phyloP scores from a whole-genome alignment of 2,888 invertebrate species.

The Sicus ferrugineus region DNA sequence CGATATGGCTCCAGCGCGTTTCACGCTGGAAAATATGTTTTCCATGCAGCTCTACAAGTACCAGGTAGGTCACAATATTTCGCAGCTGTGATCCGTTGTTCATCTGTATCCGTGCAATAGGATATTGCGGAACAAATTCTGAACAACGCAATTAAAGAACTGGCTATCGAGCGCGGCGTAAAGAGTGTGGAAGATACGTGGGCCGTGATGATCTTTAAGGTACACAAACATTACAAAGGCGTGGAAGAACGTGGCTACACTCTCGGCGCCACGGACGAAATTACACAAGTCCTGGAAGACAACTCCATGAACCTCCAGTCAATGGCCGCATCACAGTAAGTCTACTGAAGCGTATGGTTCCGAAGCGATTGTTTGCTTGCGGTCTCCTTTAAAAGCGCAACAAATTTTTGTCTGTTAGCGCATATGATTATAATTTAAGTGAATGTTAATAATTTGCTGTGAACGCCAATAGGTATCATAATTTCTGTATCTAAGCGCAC shows the following conservation, averaged over 20 bases:
- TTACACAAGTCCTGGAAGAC: conserved; percentile 83
- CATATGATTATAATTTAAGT: too few relatives aligned
- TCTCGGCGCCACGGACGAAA: conserved; percentile 84
- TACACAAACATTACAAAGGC: conserved; percentile 75
- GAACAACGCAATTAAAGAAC: conserved; percentile 87
- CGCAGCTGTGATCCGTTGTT: background rate
- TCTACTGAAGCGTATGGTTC: conserved; percentile 12
- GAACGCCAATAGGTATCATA: too few relatives aligned
- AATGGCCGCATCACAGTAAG: conserved; percentile 85
- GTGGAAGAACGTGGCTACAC: conserved; percentile 78
- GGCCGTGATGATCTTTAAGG: conserved; percentile 72
- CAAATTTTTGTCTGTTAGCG: too few relatives aligned
- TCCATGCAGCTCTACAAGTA: conserved; percentile 89
- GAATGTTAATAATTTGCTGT: too few relatives aligned
- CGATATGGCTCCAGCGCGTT: conserved; percentile 88
- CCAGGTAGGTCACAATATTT: conserved; percentile 65
- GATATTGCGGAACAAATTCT: conserved; percentile 86
- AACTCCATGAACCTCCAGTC: conserved; percentile 90
- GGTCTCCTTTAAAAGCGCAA: too few relatives aligned
- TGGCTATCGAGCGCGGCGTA: conserved; percentile 89
- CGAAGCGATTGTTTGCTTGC: background rate
- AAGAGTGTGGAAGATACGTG: conserved; percentile 82
- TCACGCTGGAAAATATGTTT: conserved; percentile 91
- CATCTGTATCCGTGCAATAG: conserved; percentile 41
- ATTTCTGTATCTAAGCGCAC: too few relatives aligned